Conservation (phyloP, 2,888 invertebrate species). For the Bugulina stolonifera region DNA sequence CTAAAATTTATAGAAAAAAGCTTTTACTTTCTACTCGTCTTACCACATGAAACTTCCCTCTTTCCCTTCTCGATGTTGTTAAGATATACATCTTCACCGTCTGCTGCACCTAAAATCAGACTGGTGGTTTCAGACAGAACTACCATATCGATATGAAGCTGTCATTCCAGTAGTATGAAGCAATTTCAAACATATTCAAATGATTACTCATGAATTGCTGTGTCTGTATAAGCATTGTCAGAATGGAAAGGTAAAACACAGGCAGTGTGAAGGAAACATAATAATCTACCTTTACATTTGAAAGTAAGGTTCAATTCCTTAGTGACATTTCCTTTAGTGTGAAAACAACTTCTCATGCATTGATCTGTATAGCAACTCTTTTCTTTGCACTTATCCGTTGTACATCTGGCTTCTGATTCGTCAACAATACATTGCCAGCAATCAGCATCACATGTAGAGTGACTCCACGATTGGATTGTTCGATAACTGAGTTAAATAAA, state of each 20-base stretch:
- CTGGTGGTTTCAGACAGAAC: no score
- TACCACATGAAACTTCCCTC: neutral
- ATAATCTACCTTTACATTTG: constrained; percentile 20
- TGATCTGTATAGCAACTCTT: neutral
- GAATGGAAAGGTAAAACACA: no score
- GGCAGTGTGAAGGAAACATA: no score
- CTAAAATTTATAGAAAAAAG: no score
- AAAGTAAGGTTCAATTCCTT: constrained; percentile 7
- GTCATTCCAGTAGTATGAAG: no score
- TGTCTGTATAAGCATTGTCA: no score
- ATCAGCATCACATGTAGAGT: constrained; percentile 12
- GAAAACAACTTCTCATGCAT: neutral
- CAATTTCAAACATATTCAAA: no score
- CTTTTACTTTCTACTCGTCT: neutral
- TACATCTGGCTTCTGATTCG: neutral
- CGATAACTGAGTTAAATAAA: constrained; percentile 15
- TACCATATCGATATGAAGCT: no score
- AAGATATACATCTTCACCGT: neutral
- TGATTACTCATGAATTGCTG: no score
- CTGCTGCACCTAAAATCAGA: neutral
- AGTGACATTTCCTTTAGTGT: neutral
- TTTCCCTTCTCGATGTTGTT: neutral
- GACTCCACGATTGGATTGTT: neutral
- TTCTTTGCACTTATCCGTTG: neutral
- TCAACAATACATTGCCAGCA: constrained; percentile 24